Conservation (phyloP, 2,888 invertebrate genomes). For the Dysmachus trigonus region DNA sequence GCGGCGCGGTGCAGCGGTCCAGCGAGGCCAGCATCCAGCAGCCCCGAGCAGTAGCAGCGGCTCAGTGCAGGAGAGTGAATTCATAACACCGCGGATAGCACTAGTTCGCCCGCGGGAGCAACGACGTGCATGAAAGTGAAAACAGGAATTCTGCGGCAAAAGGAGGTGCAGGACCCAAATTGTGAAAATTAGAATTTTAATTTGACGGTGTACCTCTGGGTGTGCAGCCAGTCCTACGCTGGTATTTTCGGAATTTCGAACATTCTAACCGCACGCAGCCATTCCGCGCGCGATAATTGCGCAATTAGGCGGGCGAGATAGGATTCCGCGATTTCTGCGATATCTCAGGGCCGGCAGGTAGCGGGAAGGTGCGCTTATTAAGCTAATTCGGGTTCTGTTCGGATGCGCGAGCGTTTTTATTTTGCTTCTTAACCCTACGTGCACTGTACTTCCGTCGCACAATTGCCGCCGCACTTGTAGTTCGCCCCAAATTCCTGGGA, state of each 20-base stretch:
- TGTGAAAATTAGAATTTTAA: conserved; percentile 42
- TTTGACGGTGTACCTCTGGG: conserved; percentile 21
- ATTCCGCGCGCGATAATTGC: conserved; percentile 2
- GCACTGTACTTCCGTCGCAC: conserved; percentile 9
- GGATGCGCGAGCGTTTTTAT: background rate
- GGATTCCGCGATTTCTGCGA: conserved; percentile 21
- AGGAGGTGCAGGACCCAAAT: conserved; percentile 5
- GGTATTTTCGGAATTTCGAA: conserved; percentile 33
- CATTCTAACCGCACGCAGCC: conserved; percentile 20
- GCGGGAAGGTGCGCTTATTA: background rate
- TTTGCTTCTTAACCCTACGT: background rate
- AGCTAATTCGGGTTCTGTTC: background rate
- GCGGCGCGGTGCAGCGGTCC: background rate
- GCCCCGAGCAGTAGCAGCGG: conserved; percentile 28
- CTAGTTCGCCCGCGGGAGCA: conserved; percentile 3
- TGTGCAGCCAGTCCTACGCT: background rate
- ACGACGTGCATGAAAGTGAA: conserved; percentile 35
- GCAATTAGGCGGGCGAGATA: conserved; percentile 13
- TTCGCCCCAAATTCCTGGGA: conserved; percentile 24
- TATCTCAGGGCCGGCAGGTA: background rate
- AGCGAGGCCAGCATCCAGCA: conserved; percentile 15
- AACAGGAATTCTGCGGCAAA: conserved; percentile 30
- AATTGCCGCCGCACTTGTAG: conserved; percentile 1
- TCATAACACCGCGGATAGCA: conserved; percentile 24
- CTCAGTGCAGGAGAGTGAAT: conserved; percentile 15